phyloP scores from a whole-genome alignment of 2,797 vertebrate species.

The Cossypha dichroa region DNA sequence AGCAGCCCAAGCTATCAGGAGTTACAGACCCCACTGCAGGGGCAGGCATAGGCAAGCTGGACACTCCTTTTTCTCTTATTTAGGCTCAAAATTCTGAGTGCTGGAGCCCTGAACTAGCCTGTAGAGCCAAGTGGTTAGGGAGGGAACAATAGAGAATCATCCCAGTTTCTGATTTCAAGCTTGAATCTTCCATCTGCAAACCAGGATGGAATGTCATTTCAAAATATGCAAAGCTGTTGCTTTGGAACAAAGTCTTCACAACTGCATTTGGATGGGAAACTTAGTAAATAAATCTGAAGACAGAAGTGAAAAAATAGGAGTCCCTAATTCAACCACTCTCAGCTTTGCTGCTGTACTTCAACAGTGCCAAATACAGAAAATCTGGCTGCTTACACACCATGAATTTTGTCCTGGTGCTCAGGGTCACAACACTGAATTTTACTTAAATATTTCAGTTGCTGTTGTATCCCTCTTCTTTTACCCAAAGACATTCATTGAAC shows the following conservation, averaged over 20 bases:
- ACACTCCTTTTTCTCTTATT: background rate
- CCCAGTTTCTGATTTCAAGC: background rate
- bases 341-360: background rate
- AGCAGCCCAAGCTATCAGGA: background rate
- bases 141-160: background rate
- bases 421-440: background rate
- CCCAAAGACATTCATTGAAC: background rate
- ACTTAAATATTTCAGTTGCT: background rate
- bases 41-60: rapidly evolving
- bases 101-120: background rate
- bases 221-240: background rate
- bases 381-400: background rate
- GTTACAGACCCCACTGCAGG: background rate
- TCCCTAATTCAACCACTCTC: background rate
- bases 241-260: background rate
- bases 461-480: background rate
- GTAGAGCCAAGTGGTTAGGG: background rate
- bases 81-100: background rate
- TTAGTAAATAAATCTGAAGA: background rate
- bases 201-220: background rate
- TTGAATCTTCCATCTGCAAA: background rate
- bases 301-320: background rate
- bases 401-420: background rate
- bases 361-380: background rate
- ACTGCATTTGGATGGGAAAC: background rate